Evolutionary conservation across 2,888 invertebrate species (phyloP).

Genomic region (Tenthredo scrophulariae): DNA sequence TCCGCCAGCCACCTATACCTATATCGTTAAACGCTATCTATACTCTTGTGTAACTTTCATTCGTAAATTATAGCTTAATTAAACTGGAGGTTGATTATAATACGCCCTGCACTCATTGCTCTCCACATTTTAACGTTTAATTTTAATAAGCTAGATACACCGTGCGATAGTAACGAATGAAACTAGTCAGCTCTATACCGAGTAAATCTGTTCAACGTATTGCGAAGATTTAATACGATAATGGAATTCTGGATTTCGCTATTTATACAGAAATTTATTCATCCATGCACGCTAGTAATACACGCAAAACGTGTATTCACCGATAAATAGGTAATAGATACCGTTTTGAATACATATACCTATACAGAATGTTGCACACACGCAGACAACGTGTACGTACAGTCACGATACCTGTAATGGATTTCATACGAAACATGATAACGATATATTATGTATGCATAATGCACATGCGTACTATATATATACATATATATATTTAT

Average conservation of each 20-base stretch:
- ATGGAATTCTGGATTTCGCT: neutral
- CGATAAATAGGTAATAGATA: neutral
- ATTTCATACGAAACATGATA: neutral
- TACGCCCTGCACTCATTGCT: neutral
- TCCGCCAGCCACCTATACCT: neutral
- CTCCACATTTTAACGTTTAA: neutral
- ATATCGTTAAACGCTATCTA: neutral
- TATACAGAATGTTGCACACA: neutral
- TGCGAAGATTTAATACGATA: constrained; percentile 7
- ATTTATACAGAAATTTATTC: constrained; percentile 7
- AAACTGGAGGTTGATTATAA: neutral
- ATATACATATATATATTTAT: neutral
- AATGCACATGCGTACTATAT: too few species aligned
- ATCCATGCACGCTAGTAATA: neutral
- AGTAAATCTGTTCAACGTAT: constrained; percentile 12
- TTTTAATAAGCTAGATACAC: neutral
- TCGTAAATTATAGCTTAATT: constrained; percentile 15
- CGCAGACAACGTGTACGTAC: neutral
- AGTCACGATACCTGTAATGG: neutral
- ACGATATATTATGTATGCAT: too few species aligned
- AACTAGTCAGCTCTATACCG: neutral
- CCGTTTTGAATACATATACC: neutral
- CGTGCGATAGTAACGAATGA: neutral
- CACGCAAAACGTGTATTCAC: neutral
- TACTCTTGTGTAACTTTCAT: constrained; percentile 31